Conservation (phyloP, 2,113 vertebrate species). For the Clarias batrachus region DNA sequence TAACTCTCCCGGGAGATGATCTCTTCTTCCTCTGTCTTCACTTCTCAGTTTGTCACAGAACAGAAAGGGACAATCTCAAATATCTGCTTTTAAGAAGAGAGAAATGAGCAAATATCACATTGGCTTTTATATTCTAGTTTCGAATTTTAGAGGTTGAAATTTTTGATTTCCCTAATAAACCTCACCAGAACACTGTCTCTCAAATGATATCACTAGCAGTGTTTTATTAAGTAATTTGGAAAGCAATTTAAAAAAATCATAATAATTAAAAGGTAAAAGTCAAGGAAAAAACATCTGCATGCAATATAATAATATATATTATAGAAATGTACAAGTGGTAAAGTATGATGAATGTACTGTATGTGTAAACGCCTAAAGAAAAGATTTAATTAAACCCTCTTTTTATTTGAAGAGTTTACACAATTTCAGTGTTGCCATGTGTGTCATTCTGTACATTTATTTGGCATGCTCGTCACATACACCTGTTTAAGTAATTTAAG, state of each 20-base stretch:
- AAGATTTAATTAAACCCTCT: slow-evolving; percentile 61
- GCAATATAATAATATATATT: slow-evolving; percentile 54
- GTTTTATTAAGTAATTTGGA: slow-evolving; percentile 58
- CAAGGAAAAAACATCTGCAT: slow-evolving; percentile 6
- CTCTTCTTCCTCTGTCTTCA: slow-evolving; percentile 28
- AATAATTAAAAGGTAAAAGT: slow-evolving; percentile 31
- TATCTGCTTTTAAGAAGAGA: slow-evolving; percentile 63
- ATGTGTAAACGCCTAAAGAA: slow-evolving; percentile 61
- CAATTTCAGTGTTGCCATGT: slow-evolving; percentile 55
- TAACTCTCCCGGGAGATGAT: slow-evolving; percentile 47
- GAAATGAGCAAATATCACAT: slow-evolving; percentile 66
- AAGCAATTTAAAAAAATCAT: too few species aligned
- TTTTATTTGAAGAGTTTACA: slow-evolving; percentile 55
- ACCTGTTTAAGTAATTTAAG: slow-evolving; percentile 24
- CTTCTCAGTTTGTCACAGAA: slow-evolving; percentile 44
- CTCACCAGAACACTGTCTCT: not conserved
- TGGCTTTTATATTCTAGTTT: slow-evolving; percentile 56
- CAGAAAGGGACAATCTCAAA: slow-evolving; percentile 64
- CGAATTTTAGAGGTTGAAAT: slow-evolving; percentile 45
- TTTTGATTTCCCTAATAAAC: slow-evolving; percentile 32
- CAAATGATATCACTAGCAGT: slow-evolving; percentile 55
- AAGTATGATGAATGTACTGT: slow-evolving; percentile 67
- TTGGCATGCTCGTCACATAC: slow-evolving; percentile 58
- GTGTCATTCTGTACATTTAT: slow-evolving; percentile 63
- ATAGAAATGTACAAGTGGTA: slow-evolving; percentile 41